A percentile compares a stretch with the other conserved stretches of the same genome.
Conservation (phyloP, 2,797 vertebrate genomes). For the Poeciliopsis infans region DNA sequence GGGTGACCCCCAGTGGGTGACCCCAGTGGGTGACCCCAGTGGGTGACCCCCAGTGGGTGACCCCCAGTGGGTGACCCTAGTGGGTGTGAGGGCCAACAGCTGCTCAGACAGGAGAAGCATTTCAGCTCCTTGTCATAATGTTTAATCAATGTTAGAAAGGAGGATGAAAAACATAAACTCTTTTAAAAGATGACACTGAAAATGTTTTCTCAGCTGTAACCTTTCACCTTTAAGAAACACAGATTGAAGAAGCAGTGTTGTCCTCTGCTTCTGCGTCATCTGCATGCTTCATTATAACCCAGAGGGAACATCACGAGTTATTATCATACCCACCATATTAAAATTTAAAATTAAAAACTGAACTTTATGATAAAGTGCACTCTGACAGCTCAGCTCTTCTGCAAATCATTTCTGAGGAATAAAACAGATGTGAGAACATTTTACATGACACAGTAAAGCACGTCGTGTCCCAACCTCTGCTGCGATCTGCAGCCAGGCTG, state of each 20-base stretch:
- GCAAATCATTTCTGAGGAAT: neutral
- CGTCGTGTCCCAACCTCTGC: neutral
- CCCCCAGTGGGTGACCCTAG: no score
- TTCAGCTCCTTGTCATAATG: no score
- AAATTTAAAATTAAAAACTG: neutral
- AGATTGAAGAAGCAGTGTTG: neutral
- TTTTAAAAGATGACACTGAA: no score
- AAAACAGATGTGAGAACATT: neutral
- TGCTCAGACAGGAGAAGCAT: no score
- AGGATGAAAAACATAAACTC: no score
- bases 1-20: no score
- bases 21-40: no score
- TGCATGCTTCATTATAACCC: neutral
- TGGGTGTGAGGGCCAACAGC: no score
- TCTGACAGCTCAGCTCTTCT: neutral
- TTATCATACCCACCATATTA: neutral
- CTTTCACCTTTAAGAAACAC: no score
- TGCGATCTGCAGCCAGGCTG: neutral
- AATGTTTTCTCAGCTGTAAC: no score
- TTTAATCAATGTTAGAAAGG: no score
- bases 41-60: no score
- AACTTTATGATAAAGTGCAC: neutral
- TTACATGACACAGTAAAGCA: neutral
- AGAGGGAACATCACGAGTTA: neutral
- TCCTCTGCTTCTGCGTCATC: slow-evolving; percentile 4